Evolutionary conservation across 64 coral and sea anemone genomes (phyloP), one percentile per base, ranked within the genome.

Genomic region (Stichodactyla helianthus): DNA sequence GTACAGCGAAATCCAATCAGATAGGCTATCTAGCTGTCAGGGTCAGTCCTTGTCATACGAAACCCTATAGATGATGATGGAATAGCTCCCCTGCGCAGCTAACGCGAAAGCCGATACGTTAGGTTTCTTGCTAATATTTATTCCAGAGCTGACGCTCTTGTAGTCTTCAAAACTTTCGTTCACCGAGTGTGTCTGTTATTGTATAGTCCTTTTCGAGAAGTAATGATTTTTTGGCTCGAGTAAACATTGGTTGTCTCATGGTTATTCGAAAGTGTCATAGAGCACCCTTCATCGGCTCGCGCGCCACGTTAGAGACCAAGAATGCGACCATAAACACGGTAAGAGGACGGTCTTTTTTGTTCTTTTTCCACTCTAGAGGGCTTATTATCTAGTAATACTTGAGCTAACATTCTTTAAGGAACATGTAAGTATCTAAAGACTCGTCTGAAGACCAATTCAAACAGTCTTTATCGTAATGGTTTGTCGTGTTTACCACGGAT

Each of bases 341-440:
- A 81, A 81, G 78, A 52, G 52, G 78, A 81, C 16, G 15, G 52
- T 52, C 6, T 7, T 74, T 53, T 18, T 52, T 81, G 15, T 54
- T 18, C 78, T 54, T 81, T 19, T 12, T 54, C 50, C 17, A 81
- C 12, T 81, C 17, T 16, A 4, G n/a, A 74, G 25, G 23, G 23
- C 5, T 27, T 23, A 52, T 54, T 81, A 5, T 53, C 16, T 6
- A 13, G 35, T 81, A 19, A 9, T 81, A 81, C 78, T 81, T 81
- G 10, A 4, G 6, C 51, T 50, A 81, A 84, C 83, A 84, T 55
- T 84, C 52, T 84, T 84, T 84, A 59, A 10, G 44, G 61, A 84
- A 84, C 83, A 84, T 84, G 83, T 84, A 84, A 84, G 83, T 84
- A 84, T 22, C 44, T 28, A 7, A 59, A 4, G 83, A 59, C 59